A percentile compares a stretch with the other conserved stretches of the same genome.
phyloP scores from a whole-genome alignment of 2,888 invertebrate genomes.

The Thalpophila matura region DNA sequence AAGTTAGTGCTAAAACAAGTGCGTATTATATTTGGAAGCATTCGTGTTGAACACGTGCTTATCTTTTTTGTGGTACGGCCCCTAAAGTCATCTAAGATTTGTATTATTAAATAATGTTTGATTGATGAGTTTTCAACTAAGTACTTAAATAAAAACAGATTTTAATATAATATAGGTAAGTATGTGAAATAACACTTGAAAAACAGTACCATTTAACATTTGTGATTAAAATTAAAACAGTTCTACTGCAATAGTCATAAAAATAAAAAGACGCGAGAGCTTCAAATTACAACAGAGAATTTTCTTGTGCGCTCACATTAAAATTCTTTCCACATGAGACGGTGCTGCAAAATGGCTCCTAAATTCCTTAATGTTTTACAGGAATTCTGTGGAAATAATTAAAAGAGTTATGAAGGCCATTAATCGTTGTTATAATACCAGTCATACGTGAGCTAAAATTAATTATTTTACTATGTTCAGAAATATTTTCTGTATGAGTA shows the following conservation, averaged over 20 bases:
- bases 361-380: constrained; percentile 52
- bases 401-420: constrained; percentile 67
- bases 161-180: too few relatives aligned
- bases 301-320: constrained; percentile 52
- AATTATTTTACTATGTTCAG: constrained; percentile 51
- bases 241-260: constrained; percentile 32
- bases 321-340: constrained; percentile 57
- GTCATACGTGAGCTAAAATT: constrained; percentile 55
- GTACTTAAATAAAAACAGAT: neutral
- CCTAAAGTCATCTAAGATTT: too few relatives aligned
- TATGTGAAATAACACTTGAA: neutral
- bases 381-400: constrained; percentile 65
- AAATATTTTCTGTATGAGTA: constrained; percentile 51
- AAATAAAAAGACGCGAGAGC: constrained; percentile 36
- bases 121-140: neutral
- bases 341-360: constrained; percentile 36
- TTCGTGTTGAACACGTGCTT: too few relatives aligned
- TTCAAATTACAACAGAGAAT: constrained; percentile 49
- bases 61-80: too few relatives aligned
- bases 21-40: too few relatives aligned
- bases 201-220: constrained; percentile 25
- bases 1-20: too few relatives aligned
- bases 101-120: too few relatives aligned
- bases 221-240: constrained; percentile 37
- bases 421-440: constrained; percentile 63